phyloP scores from a whole-genome alignment of 2,888 invertebrate genomes.

The Sceliomorpha sp. region DNA sequence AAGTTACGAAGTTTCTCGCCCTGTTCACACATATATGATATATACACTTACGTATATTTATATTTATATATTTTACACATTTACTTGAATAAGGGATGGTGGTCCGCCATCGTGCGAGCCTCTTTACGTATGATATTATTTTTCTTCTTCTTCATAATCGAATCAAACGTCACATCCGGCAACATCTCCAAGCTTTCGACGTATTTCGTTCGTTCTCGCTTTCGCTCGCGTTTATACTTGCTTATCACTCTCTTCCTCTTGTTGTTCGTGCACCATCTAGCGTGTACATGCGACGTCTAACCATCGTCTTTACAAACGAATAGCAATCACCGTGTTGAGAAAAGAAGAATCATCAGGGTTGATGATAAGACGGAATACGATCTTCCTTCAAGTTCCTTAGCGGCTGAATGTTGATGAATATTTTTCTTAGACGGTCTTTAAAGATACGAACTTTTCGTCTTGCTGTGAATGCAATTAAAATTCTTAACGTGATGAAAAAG shows the following conservation, averaged over 20 bases:
- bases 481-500: too few species aligned
- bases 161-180: neutral
- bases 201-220: slow-evolving; percentile 36
- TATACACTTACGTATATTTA: slow-evolving; percentile 52
- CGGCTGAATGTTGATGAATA: slow-evolving; percentile 23
- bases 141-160: neutral
- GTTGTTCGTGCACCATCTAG: slow-evolving; percentile 43
- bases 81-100: slow-evolving; percentile 26
- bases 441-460: too few species aligned
- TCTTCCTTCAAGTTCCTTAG: slow-evolving; percentile 30
- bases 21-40: slow-evolving; percentile 47
- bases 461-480: too few species aligned
- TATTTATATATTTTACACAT: slow-evolving; percentile 63
- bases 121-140: slow-evolving; percentile 30
- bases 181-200: slow-evolving; percentile 21
- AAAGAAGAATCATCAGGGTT: slow-evolving; percentile 24
- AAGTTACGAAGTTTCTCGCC: slow-evolving; percentile 50
- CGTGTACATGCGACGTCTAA: slow-evolving; percentile 27
- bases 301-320: slow-evolving; percentile 32
- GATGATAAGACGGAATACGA: slow-evolving; percentile 29
- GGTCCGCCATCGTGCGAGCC: slow-evolving; percentile 23
- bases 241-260: slow-evolving; percentile 54
- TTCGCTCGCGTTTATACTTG: slow-evolving; percentile 35
- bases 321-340: slow-evolving; percentile 30
- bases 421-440: too few species aligned